phyloP scores from a whole-genome alignment of 2,113 vertebrate genomes.

The Hyperopisus bebe region DNA sequence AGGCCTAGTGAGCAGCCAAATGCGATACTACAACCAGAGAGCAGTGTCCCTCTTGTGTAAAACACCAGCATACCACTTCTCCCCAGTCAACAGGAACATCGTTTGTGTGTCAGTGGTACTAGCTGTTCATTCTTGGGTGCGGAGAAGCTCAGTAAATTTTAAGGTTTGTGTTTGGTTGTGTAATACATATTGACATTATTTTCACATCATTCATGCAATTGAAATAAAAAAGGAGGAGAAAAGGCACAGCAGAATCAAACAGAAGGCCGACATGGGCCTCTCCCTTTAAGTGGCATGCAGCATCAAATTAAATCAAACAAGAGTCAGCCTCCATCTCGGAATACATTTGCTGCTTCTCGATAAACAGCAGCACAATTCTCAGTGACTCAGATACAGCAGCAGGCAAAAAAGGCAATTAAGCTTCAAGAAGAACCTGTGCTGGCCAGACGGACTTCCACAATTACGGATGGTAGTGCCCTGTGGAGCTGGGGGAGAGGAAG shows the following conservation, averaged over 20 bases:
- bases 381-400: not conserved
- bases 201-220: not conserved
- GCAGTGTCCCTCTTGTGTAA: not conserved
- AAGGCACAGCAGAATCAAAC: not conserved
- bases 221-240: not conserved
- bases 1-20: not conserved
- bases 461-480: conserved; percentile 28
- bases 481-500: conserved; percentile 12
- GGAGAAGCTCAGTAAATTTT: not conserved
- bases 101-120: not conserved
- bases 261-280: not conserved
- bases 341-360: not conserved
- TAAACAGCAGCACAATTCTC: not conserved
- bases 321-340: not conserved
- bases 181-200: not conserved
- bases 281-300: not conserved
- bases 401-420: conserved; percentile 24
- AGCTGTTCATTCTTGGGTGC: not conserved
- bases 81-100: not conserved
- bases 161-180: not conserved
- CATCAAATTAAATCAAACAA: not conserved
- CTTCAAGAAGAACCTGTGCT: conserved; percentile 18
- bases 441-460: conserved; percentile 22
- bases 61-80: not conserved
- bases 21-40: not conserved